Conservation (phyloP, 1,140 invertebrate species). For the Drosophila punjabiensis region DNA sequence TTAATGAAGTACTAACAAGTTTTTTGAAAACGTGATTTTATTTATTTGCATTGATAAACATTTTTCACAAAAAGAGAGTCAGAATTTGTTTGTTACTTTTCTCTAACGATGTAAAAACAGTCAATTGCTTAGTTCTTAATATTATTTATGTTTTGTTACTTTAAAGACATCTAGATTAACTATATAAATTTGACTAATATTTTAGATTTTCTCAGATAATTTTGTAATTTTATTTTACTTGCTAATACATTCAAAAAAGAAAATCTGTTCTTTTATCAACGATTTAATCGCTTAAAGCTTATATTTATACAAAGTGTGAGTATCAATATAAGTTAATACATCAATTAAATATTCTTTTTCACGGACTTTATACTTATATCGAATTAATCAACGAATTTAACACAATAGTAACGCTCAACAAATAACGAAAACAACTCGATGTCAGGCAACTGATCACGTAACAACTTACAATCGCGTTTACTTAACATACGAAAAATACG, state of each 20-base stretch:
- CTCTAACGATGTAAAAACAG: slow-evolving; percentile 23
- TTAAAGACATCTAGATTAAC: slow-evolving; percentile 1
- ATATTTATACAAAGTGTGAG: background rate
- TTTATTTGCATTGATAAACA: slow-evolving; percentile 1
- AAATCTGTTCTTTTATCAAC: background rate
- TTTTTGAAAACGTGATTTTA: slow-evolving; percentile 7
- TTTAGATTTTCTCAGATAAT: background rate
- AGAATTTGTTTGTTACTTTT: background rate
- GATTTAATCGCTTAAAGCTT: slow-evolving; percentile 28
- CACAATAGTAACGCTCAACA: slow-evolving; percentile 33
- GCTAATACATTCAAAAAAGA: background rate
- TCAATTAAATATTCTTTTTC: slow-evolving; percentile 1
- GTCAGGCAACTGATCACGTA: slow-evolving; percentile 36
- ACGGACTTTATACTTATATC: background rate
- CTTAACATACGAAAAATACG: slow-evolving; percentile 29
- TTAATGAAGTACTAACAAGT: background rate
- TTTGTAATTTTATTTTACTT: background rate
- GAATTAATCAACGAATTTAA: slow-evolving; percentile 13
- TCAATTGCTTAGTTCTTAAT: slow-evolving; percentile 13
- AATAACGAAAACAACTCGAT: slow-evolving; percentile 24
- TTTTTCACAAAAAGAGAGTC: slow-evolving; percentile 23
- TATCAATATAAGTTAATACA: background rate
- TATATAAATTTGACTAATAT: slow-evolving; percentile 13
- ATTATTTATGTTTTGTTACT: background rate
- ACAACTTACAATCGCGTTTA: slow-evolving; percentile 20